Evolutionary conservation across 2,113 vertebrate genomes (phyloP), one percentile per base, ranked within the genome.

Genomic region (Oceanites oceanicus): DNA sequence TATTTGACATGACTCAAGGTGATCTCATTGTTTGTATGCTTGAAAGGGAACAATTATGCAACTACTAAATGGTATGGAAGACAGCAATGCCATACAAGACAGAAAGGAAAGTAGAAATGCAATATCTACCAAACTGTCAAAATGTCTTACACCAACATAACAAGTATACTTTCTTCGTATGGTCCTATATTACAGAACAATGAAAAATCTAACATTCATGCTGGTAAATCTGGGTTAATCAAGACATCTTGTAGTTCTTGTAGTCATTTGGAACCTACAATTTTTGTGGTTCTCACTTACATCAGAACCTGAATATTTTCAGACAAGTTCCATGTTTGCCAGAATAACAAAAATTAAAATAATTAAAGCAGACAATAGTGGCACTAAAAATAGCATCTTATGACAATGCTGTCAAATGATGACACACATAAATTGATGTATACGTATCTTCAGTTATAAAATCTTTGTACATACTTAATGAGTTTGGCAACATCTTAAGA

Each of bases 221-320:
- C 73, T 86, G 84, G 87, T 81, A 94, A 76, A 90, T 73, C 52
- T 79, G 91, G 52, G 74, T 96, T 95, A 96, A 97, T 63, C 58
- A 71, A 91, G 95, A 96, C 72, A 90, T 85, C 80, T 94, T 87
- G 88, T 40, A 88, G 75, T 58, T 94, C 72, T 90, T 95, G 88
- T 49, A 92, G 79, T 89, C 71, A 82, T 93, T 95, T 97, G 77
- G 92, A 97, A 97, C 40, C 13, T 34, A 90, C 58, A 77, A 50
- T 90, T 96, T 94, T 94, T 97, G 95, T 94, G 67, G 84, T 94
- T 98, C 81, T 96, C 92, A 95, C 76, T 97, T 96, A 97, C 85
- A 96, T 94, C 93, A 98, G 86, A 94, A 87, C 88, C 50, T 88
- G 87, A 97, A 72, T 94, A 95, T 95, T 97, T 97, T 96, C 89